phyloP scores from a whole-genome alignment of 2,888 invertebrate species.

The Drosophila macrothrix region DNA sequence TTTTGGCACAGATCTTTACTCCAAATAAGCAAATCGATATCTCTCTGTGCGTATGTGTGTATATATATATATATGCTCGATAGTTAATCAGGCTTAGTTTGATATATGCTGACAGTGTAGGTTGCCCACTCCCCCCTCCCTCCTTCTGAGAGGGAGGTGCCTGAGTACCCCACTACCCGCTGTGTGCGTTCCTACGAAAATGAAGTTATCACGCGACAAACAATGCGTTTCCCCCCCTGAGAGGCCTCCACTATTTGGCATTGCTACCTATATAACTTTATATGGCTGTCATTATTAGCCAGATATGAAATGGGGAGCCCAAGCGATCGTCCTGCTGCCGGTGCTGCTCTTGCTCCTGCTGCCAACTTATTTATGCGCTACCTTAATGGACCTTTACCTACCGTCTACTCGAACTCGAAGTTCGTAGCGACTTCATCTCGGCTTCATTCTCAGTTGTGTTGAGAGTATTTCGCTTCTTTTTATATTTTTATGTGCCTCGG shows the following conservation, averaged over 20 bases:
- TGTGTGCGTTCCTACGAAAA: constrained; percentile 66
- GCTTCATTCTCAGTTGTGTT: constrained; percentile 3
- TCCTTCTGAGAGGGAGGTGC: background rate
- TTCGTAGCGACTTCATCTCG: background rate
- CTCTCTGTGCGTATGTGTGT: background rate
- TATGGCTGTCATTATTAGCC: constrained; percentile 79
- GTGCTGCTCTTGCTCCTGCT: constrained; percentile 21
- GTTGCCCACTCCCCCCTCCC: constrained; percentile 15
- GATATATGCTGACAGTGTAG: constrained; percentile 79
- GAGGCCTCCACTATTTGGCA: background rate
- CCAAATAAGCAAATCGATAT: constrained; percentile 4
- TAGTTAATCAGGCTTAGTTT: constrained; percentile 82
- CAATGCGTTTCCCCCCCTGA: constrained; percentile 48
- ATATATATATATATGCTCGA: constrained; percentile 48
- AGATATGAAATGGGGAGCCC: constrained; percentile 65
- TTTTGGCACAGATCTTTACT: constrained; percentile 64
- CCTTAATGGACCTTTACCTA: constrained; percentile 73
- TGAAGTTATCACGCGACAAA: constrained; percentile 81
- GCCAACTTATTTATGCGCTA: constrained; percentile 76
- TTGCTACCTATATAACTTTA: constrained; percentile 71
- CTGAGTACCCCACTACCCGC: constrained; percentile 31
- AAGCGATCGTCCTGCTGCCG: constrained; percentile 1
- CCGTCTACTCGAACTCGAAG: constrained; percentile 26
- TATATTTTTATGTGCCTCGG: constrained; percentile 48
- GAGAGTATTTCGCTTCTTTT: constrained; percentile 8